These are phyloP conservation scores for Drosophila sp. DNA, from an alignment of 1,140 invertebrate genomes.

Conservation along the genomic window DNA sequence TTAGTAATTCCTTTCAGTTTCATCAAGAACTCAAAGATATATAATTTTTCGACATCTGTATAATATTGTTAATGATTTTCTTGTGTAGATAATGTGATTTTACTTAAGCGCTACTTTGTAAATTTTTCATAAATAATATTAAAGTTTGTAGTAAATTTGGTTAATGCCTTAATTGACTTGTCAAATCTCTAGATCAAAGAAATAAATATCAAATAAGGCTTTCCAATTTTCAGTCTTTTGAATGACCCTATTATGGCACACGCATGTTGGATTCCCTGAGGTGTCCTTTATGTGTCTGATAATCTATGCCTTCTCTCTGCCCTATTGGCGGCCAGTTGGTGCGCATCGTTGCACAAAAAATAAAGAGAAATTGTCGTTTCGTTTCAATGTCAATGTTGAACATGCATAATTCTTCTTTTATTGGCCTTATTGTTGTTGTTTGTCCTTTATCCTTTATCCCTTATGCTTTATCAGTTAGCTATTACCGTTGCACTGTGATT, in stretches of 20 bases:
- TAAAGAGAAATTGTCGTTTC: conserved; percentile 2
- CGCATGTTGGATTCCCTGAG: conserved; percentile 37
- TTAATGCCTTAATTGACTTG: too few species aligned
- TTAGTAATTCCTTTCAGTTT: too few species aligned
- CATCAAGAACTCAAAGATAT: too few species aligned
- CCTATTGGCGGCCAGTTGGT: conserved; percentile 38
- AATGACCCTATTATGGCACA: conserved; percentile 13
- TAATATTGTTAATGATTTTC: too few species aligned
- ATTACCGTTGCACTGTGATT: conserved; percentile 13
- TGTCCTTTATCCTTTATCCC: not conserved
- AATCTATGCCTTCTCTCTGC: conserved; percentile 48
- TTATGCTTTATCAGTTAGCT: conserved; percentile 26
- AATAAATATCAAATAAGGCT: not conserved
- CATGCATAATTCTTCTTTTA: conserved; percentile 19
- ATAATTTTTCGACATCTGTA: too few species aligned
- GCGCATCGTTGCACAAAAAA: conserved; percentile 34
- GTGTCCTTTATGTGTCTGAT: conserved; percentile 53
- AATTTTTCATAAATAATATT: too few species aligned
- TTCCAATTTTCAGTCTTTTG: not conserved
- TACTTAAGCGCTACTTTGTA: too few species aligned
- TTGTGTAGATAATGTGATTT: too few species aligned
- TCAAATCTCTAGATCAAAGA: too few species aligned
- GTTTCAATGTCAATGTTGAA: conserved; percentile 67
- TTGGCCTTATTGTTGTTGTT: conserved; percentile 31
- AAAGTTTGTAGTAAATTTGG: too few species aligned